Evolutionary conservation across 2,888 invertebrate genomes (phyloP).

Genomic region (Hirtodrosophila alboralis): DNA sequence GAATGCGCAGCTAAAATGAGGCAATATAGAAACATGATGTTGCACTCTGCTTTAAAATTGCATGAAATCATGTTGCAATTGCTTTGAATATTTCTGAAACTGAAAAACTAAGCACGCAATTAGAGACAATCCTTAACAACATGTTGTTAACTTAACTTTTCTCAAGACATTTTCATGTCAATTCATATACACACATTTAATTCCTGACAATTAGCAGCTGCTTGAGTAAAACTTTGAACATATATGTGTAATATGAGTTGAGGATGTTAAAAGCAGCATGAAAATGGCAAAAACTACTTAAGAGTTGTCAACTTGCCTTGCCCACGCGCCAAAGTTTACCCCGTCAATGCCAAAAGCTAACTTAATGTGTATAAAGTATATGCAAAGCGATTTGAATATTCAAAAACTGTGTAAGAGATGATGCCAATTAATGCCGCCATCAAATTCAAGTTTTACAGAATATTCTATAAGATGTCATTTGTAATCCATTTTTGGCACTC

Average conservation of each 20-base stretch:
- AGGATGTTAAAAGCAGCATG: conserved; percentile 31
- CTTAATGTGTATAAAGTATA: too few relatives aligned
- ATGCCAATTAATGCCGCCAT: too few relatives aligned
- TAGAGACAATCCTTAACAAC: background rate
- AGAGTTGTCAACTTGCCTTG: conserved; percentile 12
- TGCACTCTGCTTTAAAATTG: too few relatives aligned
- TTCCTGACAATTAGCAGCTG: conserved; percentile 47
- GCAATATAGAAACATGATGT: too few relatives aligned
- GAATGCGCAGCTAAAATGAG: too few relatives aligned
- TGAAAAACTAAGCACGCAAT: too few relatives aligned
- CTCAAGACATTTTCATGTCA: conserved; percentile 17
- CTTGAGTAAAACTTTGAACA: conserved; percentile 14
- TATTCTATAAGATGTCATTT: too few relatives aligned
- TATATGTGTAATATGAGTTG: too few relatives aligned
- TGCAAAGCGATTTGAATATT: background rate
- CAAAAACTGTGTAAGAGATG: too few relatives aligned
- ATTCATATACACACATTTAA: conserved; percentile 23
- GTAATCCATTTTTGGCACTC: background rate
- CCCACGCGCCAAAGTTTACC: conserved; percentile 7
- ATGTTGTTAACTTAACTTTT: conserved; percentile 27
- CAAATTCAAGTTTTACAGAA: too few relatives aligned
- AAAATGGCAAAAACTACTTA: conserved; percentile 50
- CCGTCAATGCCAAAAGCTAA: background rate
- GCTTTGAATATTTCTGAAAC: too few relatives aligned
- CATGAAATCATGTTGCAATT: too few relatives aligned